phyloP scores from a whole-genome alignment of 1,140 invertebrate genomes.

The Papilio glaucus region DNA sequence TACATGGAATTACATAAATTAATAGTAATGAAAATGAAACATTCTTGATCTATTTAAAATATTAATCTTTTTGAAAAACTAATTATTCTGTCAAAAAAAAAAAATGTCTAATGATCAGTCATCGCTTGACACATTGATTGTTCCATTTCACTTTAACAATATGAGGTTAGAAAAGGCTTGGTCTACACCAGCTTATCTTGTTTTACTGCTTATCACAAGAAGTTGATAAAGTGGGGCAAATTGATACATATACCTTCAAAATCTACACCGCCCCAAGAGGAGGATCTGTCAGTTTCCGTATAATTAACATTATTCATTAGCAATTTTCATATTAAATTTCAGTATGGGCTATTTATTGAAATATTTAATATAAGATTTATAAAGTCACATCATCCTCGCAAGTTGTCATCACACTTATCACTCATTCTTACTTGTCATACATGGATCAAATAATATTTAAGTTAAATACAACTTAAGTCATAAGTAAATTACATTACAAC shows the following conservation, averaged over 20 bases:
- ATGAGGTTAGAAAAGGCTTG: neutral
- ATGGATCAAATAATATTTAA: no score
- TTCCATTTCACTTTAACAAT: neutral
- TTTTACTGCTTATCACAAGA: neutral
- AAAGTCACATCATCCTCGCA: no score
- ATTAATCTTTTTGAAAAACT: neutral
- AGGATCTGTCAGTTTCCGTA: no score
- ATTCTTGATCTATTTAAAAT: neutral
- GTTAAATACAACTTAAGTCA: no score
- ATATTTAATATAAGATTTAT: no score
- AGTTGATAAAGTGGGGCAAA: neutral
- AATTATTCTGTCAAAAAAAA: neutral
- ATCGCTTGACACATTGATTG: neutral
- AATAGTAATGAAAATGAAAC: neutral
- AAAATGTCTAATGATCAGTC: neutral
- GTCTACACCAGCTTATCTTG: slow-evolving; percentile 9
- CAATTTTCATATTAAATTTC: no score
- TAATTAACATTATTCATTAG: no score
- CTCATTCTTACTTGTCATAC: no score
- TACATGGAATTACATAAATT: no score
- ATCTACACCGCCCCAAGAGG: neutral
- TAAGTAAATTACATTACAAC: no score
- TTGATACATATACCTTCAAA: neutral
- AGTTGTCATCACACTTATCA: no score
- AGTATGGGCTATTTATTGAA: no score